Evolutionary conservation across 1,140 invertebrate genomes (phyloP).

Genomic region (Drosophila santomea): DNA sequence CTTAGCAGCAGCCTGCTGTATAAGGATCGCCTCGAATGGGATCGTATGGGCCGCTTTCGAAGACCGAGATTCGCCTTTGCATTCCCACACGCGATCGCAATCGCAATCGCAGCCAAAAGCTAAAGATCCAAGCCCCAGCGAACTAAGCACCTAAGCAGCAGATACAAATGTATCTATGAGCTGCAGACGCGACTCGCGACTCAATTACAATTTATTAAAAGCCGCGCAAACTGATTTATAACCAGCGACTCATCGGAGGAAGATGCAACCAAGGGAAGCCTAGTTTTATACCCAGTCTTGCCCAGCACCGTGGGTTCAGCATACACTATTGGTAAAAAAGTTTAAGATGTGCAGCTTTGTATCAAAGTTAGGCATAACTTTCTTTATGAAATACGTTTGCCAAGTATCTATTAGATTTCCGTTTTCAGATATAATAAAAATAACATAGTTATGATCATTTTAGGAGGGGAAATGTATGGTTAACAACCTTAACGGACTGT

Average conservation of each 20-base stretch:
- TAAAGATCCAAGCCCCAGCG: constrained; percentile 26
- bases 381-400: too few relatives aligned
- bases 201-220: constrained; percentile 83
- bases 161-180: constrained; percentile 80
- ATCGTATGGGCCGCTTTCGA: constrained; percentile 30
- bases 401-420: too few relatives aligned
- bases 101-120: constrained; percentile 34
- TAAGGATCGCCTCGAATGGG: constrained; percentile 61
- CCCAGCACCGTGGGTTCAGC: constrained; percentile 19
- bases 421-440: neutral
- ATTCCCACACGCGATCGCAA: constrained; percentile 81
- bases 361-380: too few relatives aligned
- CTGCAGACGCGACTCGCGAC: constrained; percentile 74
- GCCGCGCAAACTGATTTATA: constrained; percentile 80
- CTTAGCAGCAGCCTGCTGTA: constrained; percentile 56
- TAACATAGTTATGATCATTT: neutral
- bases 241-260: constrained; percentile 46
- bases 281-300: constrained; percentile 8
- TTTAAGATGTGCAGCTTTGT: too few relatives aligned
- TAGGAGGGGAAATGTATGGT: too few relatives aligned
- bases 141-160: constrained; percentile 42
- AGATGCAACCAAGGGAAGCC: constrained; percentile 29
- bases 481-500: too few relatives aligned
- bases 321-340: neutral
- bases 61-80: constrained; percentile 44